phyloP scores from a whole-genome alignment of 2,888 invertebrate species.

The Drosophila putrida region DNA sequence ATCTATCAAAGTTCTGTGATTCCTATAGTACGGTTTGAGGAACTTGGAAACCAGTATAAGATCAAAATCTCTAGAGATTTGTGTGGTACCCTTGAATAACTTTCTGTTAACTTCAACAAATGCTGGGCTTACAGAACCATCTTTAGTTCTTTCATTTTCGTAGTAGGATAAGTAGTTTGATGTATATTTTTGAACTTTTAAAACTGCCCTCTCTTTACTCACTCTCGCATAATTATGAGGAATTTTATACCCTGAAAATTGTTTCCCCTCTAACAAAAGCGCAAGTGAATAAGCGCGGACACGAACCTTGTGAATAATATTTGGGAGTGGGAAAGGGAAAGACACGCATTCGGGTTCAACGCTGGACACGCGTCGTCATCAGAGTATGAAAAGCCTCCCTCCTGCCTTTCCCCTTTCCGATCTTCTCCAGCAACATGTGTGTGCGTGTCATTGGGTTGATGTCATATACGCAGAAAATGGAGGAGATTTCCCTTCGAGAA shows the following conservation, averaged over 20 bases:
- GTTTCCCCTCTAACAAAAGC: slow-evolving; percentile 51
- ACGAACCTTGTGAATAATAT: slow-evolving; percentile 47
- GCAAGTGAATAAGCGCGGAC: slow-evolving; percentile 74
- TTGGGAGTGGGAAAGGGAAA: slow-evolving; percentile 29
- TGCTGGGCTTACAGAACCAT: too few species aligned
- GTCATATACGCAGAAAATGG: slow-evolving; percentile 56
- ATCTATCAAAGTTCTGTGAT: too few species aligned
- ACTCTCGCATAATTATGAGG: slow-evolving; percentile 65
- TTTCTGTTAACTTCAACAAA: too few species aligned
- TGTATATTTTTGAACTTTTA: background rate
- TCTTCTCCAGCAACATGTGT: slow-evolving; percentile 1
- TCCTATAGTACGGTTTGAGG: too few species aligned
- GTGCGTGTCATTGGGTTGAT: slow-evolving; percentile 59
- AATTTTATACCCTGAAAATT: slow-evolving; percentile 41
- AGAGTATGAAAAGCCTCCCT: slow-evolving; percentile 13
- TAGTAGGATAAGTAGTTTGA: too few species aligned
- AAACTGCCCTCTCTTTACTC: slow-evolving; percentile 28
- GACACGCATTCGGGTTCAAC: slow-evolving; percentile 49
- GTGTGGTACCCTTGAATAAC: too few species aligned
- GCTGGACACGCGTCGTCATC: slow-evolving; percentile 53
- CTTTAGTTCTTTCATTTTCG: too few species aligned
- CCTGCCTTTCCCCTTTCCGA: background rate
- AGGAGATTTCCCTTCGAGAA: slow-evolving; percentile 40
- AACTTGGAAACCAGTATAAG: too few species aligned
- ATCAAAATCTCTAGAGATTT: too few species aligned